A percentile compares a stretch with the other conserved stretches of the same genome.
Conservation (phyloP, 2,888 invertebrate genomes). For the Aethes cnicana region DNA sequence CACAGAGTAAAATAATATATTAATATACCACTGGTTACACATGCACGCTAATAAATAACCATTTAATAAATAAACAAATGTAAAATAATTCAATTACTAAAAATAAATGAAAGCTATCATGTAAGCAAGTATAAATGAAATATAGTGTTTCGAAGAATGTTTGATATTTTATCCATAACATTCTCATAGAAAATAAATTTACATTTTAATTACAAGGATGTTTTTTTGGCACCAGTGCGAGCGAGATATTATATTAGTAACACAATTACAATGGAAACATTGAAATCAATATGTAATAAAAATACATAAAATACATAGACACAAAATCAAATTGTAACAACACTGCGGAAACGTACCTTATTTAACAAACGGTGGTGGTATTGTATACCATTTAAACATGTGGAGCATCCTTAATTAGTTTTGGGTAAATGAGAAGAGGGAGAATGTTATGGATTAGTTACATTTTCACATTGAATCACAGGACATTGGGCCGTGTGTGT, state of each 20-base stretch:
- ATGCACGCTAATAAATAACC: conserved; percentile 69
- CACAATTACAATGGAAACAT: conserved; percentile 56
- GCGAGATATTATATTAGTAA: conserved; percentile 58
- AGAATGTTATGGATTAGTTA: conserved; percentile 83
- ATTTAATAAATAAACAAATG: conserved; percentile 55
- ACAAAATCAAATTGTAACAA: conserved; percentile 72
- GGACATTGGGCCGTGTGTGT: conserved; percentile 51
- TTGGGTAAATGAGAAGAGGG: conserved; percentile 80
- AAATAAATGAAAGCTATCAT: conserved; percentile 66
- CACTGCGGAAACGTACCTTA: conserved; percentile 78
- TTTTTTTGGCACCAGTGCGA: conserved; percentile 72
- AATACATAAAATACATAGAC: conserved; percentile 66
- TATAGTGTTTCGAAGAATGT: conserved; percentile 50
- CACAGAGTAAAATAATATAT: conserved; percentile 49
- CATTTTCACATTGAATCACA: conserved; percentile 65
- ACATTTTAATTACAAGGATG: conserved; percentile 36
- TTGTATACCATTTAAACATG: conserved; percentile 77
- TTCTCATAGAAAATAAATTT: conserved; percentile 53
- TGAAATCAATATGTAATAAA: conserved; percentile 51
- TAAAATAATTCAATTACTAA: conserved; percentile 48
- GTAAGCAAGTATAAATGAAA: conserved; percentile 63
- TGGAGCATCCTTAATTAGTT: conserved; percentile 81
- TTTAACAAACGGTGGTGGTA: conserved; percentile 78
- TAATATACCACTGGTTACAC: conserved; percentile 61
- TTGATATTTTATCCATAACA: conserved; percentile 72